A percentile compares a stretch with the other conserved stretches of the same genome.
These are phyloP conservation scores for Panthera leo DNA, from an alignment of 2,113 vertebrate species.

Conservation along the genomic window DNA sequence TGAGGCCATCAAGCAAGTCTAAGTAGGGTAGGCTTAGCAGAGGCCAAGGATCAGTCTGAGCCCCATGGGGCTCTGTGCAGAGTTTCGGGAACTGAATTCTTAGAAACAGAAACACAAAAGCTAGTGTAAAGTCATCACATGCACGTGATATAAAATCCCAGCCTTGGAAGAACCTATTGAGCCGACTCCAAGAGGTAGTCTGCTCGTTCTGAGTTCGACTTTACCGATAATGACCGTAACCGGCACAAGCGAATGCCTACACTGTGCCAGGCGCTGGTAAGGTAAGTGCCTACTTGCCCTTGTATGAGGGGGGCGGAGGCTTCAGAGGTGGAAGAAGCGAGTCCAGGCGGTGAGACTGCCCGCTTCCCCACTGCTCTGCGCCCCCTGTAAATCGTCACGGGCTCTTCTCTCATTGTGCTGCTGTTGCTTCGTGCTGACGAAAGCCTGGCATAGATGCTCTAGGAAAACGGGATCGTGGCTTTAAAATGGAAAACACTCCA, in stretches of 20 bases:
- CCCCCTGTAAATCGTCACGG: fast-evolving
- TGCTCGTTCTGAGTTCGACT: neutral
- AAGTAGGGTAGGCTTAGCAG: neutral
- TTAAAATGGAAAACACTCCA: neutral
- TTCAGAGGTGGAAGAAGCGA: neutral
- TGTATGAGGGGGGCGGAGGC: neutral
- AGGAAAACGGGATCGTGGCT: neutral
- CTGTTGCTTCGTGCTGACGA: neutral
- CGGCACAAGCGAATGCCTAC: neutral
- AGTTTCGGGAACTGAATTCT: neutral
- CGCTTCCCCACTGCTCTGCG: neutral
- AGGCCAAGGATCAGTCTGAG: neutral
- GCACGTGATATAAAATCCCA: neutral
- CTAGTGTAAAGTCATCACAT: neutral
- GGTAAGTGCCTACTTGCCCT: neutral
- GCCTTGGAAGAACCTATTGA: neutral
- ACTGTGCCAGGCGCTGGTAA: neutral
- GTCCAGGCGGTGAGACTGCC: neutral
- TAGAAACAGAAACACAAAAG: neutral
- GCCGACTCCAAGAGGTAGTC: neutral
- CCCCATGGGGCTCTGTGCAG: neutral
- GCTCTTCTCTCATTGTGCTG: neutral
- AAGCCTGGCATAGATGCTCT: neutral
- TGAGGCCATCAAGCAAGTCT: neutral
- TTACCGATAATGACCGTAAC: neutral